Evolutionary conservation across 2,113 vertebrate genomes (phyloP).

Genomic region (Halcyon malimbica): DNA sequence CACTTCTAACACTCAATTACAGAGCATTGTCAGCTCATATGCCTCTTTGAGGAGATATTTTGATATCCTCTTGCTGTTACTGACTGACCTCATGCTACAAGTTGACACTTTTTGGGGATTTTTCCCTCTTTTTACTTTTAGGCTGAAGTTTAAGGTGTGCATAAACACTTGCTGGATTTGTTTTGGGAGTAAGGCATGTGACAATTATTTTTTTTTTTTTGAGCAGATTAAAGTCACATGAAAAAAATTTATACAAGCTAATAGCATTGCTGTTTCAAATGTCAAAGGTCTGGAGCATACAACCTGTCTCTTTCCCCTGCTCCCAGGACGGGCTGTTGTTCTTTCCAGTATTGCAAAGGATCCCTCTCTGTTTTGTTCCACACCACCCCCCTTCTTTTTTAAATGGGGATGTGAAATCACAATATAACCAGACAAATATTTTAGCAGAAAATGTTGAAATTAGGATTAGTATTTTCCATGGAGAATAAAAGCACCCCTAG

Average conservation of each 20-base stretch:
- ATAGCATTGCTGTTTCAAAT: background rate
- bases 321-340: background rate
- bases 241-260: background rate
- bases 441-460: background rate
- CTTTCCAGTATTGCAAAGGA: background rate
- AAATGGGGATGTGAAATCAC: background rate
- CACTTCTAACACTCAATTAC: background rate
- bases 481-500: background rate
- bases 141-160: background rate
- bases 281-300: background rate
- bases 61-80: background rate
- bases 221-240: background rate
- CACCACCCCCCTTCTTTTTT: background rate
- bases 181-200: background rate
- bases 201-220: background rate
- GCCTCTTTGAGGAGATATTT: background rate
- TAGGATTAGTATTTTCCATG: background rate
- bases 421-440: background rate
- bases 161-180: background rate
- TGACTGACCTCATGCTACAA: background rate
- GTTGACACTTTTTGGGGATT: background rate
- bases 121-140: background rate
- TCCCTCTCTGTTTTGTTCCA: fast-evolving
- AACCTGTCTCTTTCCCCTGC: background rate
- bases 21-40: background rate